Percentiles rank a stretch among this genome's conserved stretches.
Evolutionary conservation across 2,797 vertebrate genomes (phyloP).

Genomic region (Poecilia velifera): DNA sequence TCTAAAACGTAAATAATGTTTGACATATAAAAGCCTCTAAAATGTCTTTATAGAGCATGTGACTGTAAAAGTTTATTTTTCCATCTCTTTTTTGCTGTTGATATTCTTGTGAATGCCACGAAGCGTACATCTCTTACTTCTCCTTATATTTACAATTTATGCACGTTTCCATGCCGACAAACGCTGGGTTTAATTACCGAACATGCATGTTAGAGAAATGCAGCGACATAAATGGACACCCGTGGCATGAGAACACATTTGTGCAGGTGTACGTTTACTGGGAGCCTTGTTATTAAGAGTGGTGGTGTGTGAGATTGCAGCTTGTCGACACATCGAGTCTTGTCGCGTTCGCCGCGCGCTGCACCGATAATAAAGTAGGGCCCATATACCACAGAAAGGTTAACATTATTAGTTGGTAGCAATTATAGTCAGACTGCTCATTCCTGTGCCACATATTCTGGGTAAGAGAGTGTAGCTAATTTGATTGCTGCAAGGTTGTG

Average conservation of each 20-base stretch:
- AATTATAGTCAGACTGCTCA: constrained; percentile 64
- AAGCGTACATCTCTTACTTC: neutral
- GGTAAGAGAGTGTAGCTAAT: constrained; percentile 48
- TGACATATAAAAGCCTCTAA: neutral
- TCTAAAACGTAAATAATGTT: neutral
- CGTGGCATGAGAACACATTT: neutral
- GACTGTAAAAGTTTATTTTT: neutral
- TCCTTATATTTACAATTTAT: neutral
- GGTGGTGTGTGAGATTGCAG: constrained; percentile 11
- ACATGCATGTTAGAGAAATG: neutral
- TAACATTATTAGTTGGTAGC: constrained; percentile 64
- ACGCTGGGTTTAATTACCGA: neutral
- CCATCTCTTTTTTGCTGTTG: neutral
- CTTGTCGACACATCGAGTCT: constrained; percentile 20
- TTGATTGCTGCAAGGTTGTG: constrained; percentile 61
- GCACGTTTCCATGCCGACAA: neutral
- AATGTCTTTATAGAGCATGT: neutral
- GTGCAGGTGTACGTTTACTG: neutral
- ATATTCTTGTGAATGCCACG: neutral
- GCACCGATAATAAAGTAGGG: constrained; percentile 51
- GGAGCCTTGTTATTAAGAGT: constrained; percentile 1
- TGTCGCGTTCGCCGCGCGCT: neutral
- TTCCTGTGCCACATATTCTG: constrained; percentile 53
- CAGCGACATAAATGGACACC: neutral
- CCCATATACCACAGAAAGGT: constrained; percentile 56